phyloP scores from a whole-genome alignment of 2,888 invertebrate genomes.

The Chalcosyrphus nemorum region DNA sequence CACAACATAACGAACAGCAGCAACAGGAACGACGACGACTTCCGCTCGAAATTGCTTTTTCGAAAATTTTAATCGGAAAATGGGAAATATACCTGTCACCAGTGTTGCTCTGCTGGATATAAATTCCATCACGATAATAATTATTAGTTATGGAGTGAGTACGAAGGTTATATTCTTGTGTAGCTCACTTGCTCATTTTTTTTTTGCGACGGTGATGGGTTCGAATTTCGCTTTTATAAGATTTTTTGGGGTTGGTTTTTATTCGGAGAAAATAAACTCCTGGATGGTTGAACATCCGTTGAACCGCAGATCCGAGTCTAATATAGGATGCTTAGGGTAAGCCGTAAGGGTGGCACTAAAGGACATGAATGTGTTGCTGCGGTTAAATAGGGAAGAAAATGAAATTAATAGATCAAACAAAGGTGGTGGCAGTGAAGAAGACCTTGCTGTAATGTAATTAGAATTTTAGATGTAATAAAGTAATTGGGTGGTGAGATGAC shows the following conservation, averaged over 20 bases:
- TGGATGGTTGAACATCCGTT: slow-evolving; percentile 64
- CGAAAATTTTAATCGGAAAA: slow-evolving; percentile 70
- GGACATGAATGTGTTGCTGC: slow-evolving; percentile 42
- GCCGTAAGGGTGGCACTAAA: background rate
- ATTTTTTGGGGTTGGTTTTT: slow-evolving; percentile 19
- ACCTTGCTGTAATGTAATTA: background rate
- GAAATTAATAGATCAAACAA: slow-evolving; percentile 56
- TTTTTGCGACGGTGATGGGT: slow-evolving; percentile 22
- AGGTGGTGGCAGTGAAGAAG: background rate
- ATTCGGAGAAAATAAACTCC: slow-evolving; percentile 51
- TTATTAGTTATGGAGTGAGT: slow-evolving; percentile 62
- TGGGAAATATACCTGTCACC: slow-evolving; percentile 61
- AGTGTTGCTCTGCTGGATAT: slow-evolving; percentile 25
- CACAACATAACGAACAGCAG: background rate
- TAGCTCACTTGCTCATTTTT: slow-evolving; percentile 35
- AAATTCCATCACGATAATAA: slow-evolving; percentile 70
- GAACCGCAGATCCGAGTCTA: slow-evolving; percentile 52
- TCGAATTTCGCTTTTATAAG: slow-evolving; percentile 22
- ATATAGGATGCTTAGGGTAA: background rate
- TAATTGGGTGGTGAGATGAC: background rate
- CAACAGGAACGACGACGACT: slow-evolving; percentile 54
- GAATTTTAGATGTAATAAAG: slow-evolving; percentile 1
- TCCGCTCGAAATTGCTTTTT: slow-evolving; percentile 69
- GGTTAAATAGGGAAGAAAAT: slow-evolving; percentile 59
- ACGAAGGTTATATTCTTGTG: background rate